Conservation (phyloP, 37 sponge, comb jelly and placozoan species). For the Diacarnus erythraeanus region DNA sequence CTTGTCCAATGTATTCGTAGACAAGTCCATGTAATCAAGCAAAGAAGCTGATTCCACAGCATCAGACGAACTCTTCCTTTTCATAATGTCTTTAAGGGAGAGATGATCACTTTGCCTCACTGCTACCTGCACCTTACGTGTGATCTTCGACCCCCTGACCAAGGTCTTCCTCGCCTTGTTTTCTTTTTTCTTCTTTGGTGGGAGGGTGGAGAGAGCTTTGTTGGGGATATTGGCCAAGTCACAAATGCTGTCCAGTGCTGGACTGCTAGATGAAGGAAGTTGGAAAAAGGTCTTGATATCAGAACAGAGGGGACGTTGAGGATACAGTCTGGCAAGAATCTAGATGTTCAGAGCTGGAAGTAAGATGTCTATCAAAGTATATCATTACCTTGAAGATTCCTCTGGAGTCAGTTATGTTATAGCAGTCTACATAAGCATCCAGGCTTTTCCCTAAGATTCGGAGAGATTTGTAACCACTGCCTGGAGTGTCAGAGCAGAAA, state of each 20-base stretch:
- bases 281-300: background rate
- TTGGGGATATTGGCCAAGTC: background rate
- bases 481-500: background rate
- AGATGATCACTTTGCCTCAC: background rate
- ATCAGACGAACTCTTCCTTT: background rate
- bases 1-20: background rate
- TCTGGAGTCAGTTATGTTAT: slow-evolving; percentile 3
- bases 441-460: background rate
- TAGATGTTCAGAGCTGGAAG: background rate
- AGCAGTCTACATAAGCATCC: slow-evolving; percentile 33
- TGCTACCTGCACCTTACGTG: background rate
- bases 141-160: background rate
- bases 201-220: background rate
- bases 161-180: background rate
- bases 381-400: slow-evolving; percentile 55
- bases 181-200: background rate
- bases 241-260: background rate
- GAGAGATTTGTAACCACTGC: slow-evolving; percentile 8
- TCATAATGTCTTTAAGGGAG: background rate
- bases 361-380: too few relatives aligned
- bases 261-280: slow-evolving; percentile 4
- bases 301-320: background rate
- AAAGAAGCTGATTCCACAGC: background rate
- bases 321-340: background rate
- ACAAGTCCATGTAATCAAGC: background rate